phyloP scores from a whole-genome alignment of 1,140 invertebrate genomes.

The Drosophila prosaltans region DNA sequence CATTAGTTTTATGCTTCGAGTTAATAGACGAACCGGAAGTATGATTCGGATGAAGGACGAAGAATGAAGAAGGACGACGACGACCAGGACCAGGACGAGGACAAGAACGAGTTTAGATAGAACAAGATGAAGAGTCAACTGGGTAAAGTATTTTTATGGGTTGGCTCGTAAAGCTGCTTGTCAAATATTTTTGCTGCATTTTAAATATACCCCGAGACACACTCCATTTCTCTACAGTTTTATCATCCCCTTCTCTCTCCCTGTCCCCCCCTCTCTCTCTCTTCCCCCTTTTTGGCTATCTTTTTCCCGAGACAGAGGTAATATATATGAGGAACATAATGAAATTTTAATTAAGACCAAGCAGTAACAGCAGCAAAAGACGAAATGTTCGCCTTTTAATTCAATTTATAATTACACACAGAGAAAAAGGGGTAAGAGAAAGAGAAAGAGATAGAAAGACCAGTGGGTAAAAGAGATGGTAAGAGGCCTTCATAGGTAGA shows the following conservation, averaged over 20 bases:
- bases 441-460: neutral
- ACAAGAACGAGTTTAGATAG: neutral
- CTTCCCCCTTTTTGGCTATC: slow-evolving; percentile 8
- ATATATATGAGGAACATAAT: slow-evolving; percentile 66
- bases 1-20: slow-evolving; percentile 57
- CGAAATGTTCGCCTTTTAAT: slow-evolving; percentile 72
- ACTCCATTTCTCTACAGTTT: neutral
- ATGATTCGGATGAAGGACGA: neutral
- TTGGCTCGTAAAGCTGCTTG: slow-evolving; percentile 73
- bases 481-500: slow-evolving; percentile 12
- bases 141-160: slow-evolving; percentile 71
- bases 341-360: slow-evolving; percentile 77
- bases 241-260: neutral
- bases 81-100: neutral
- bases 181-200: slow-evolving; percentile 75
- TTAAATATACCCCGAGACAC: slow-evolving; percentile 50
- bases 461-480: neutral
- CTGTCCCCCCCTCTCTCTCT: neutral
- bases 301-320: slow-evolving; percentile 16
- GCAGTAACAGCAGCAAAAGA: slow-evolving; percentile 61
- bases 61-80: neutral
- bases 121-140: slow-evolving; percentile 25
- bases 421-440: slow-evolving; percentile 14
- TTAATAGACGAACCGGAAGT: slow-evolving; percentile 44
- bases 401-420: slow-evolving; percentile 76